phyloP scores from a whole-genome alignment of 2,113 vertebrate species.

The Edolisoma coerulescens region DNA sequence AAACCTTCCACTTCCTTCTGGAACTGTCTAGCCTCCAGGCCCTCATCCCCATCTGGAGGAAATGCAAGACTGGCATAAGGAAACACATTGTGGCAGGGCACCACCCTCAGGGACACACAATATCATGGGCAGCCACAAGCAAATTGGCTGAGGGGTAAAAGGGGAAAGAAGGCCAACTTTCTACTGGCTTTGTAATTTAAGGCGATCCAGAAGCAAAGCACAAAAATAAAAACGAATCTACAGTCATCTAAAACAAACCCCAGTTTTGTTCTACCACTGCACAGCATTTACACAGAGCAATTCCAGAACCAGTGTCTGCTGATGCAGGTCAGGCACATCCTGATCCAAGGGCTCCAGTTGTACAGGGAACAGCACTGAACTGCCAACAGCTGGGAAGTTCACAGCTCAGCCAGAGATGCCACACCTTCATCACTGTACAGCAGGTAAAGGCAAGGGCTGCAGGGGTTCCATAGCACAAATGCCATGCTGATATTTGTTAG shows the following conservation, averaged over 20 bases:
- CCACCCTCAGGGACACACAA: rapidly evolving
- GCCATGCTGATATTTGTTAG: background rate
- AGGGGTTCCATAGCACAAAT: rapidly evolving
- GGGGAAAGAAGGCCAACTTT: background rate
- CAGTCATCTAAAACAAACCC: background rate
- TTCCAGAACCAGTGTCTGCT: rapidly evolving
- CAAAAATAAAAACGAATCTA: background rate
- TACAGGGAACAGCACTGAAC: background rate
- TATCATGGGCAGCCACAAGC: background rate
- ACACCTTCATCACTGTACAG: background rate
- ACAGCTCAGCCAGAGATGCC: background rate
- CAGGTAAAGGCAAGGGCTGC: background rate
- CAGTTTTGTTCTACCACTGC: background rate
- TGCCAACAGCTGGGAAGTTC: background rate
- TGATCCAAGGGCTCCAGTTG: background rate
- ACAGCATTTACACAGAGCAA: background rate
- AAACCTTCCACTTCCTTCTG: conserved; percentile 80
- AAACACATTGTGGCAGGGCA: rapidly evolving
- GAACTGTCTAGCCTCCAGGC: conserved; percentile 71
- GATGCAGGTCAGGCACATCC: background rate
- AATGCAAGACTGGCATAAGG: rapidly evolving
- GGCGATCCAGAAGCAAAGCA: background rate
- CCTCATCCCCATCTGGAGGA: conserved; percentile 48
- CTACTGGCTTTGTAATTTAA: background rate
- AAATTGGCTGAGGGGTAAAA: background rate